Evolutionary conservation across 1,140 invertebrate genomes (phyloP), one percentile per base, ranked within the genome.

Genomic region (Centruroides sculpturatus): DNA sequence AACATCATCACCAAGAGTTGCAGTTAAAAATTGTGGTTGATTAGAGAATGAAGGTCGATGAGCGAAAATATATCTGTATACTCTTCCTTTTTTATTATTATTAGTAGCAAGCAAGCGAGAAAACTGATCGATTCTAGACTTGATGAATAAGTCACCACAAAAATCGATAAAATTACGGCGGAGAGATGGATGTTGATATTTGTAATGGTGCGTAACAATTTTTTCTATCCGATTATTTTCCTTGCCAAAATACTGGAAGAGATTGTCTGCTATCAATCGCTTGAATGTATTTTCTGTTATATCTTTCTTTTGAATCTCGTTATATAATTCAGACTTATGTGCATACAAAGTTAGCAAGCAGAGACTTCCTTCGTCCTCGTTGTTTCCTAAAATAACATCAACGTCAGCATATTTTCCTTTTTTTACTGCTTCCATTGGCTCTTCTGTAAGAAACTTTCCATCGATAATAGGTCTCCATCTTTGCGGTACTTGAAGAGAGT

Each of bases 1-100:
- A 2, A 69, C 62, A 49, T 70, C 69, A 41, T 69, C 68, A 1
- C 69, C 68, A 12, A 69, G 68, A 41, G 55, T 62, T 11, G 66
- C 67, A 13, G 48, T 50, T 3, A 69, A 59, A 55, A 67, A 69
- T 6, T 57, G 11, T 1, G 69, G 68, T 5, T 64, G 57, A 36
- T 60, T 57, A 3, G 68, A 69, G 49, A 67, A 68, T 3, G 56
- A 56, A 0, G 70, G 67, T 12, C 64, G 47, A 54, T 71, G 70
- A 46, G 50, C 47, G 9, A 70, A 63, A 13, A 69, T 48, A 47
- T 70, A 70, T 8, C 56, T 41, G 55, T 53, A 68, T 3, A 66
- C 55, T 8, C 54, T 56, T 7, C 2, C n/a, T 2, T 51, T 41
- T 5, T 55, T 56, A n/a, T 63, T 23, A 3, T 55, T 56, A n/a